These are phyloP conservation scores for Entomobrya proxima DNA, from an alignment of 2,888 invertebrate genomes.

Conservation along the genomic window DNA sequence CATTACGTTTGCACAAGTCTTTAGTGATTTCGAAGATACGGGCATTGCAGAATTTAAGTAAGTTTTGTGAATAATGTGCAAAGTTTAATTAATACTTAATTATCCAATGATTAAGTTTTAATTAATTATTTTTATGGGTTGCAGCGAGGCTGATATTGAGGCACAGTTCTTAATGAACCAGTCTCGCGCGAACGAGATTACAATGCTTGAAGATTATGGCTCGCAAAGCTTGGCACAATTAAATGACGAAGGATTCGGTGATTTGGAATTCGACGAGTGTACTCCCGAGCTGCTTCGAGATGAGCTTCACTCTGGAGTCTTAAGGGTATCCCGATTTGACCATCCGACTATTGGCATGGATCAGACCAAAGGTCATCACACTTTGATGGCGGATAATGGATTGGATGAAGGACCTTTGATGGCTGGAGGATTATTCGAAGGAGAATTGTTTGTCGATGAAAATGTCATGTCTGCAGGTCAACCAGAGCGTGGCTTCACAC, in stretches of 20 bases:
- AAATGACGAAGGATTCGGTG: conserved; percentile 98
- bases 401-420: conserved; percentile 89
- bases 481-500: conserved; percentile 65
- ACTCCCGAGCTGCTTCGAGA: conserved; percentile 91
- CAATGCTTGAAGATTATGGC: conserved; percentile 98
- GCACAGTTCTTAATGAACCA: conserved; percentile 98
- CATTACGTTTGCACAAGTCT: conserved; percentile 97
- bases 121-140: conserved; percentile 60
- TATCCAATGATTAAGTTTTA: conserved; percentile 15
- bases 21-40: conserved; percentile 98
- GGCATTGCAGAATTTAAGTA: conserved; percentile 97
- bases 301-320: conserved; percentile 77
- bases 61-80: conserved; percentile 77
- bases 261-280: conserved; percentile 95
- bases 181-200: conserved; percentile 98
- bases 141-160: conserved; percentile 97
- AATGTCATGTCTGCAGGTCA: conserved; percentile 81
- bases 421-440: conserved; percentile 90
- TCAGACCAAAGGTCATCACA: conserved; percentile 60
- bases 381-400: conserved; percentile 86
- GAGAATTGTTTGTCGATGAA: conserved; percentile 94
- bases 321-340: conserved; percentile 73
- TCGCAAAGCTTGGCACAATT: conserved; percentile 90
- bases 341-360: conserved; percentile 52
- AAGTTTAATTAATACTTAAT: neutral